These are phyloP conservation scores for Miichthys miiuy DNA, from an alignment of 2,797 vertebrate genomes.

Conservation along the genomic window DNA sequence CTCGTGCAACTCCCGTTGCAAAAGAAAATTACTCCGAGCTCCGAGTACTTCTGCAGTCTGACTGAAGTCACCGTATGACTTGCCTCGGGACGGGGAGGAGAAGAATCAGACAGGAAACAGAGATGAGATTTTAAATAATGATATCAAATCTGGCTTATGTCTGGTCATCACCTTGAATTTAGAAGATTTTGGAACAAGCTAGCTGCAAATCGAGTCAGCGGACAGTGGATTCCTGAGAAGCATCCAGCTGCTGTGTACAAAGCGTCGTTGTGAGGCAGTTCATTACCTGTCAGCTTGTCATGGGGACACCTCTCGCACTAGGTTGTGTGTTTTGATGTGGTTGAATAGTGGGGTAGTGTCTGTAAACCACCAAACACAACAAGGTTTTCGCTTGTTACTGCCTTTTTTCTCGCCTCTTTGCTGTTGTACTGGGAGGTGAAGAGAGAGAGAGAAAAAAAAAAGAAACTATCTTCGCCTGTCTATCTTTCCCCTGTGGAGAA, in stretches of 20 bases:
- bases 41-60: constrained; percentile 57
- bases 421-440: constrained; percentile 32
- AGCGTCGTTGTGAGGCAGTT: constrained; percentile 39
- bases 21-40: constrained; percentile 66
- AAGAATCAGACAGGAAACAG: constrained; percentile 14
- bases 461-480: constrained; percentile 30
- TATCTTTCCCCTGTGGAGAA: constrained; percentile 34
- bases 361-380: constrained; percentile 50
- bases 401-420: constrained; percentile 40
- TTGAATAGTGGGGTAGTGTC: constrained; percentile 25
- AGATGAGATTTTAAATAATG: constrained; percentile 44
- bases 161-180: neutral
- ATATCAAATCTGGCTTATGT: constrained; percentile 4
- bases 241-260: constrained; percentile 32
- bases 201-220: neutral
- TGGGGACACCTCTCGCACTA: constrained; percentile 8
- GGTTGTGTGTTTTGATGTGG: constrained; percentile 43
- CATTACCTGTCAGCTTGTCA: constrained; percentile 55
- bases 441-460: too few relatives aligned
- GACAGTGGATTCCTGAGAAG: neutral
- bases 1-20: constrained; percentile 54
- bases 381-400: constrained; percentile 32
- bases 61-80: constrained; percentile 56
- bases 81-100: constrained; percentile 45
- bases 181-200: neutral